Evolutionary conservation across 2,888 invertebrate species (phyloP).

Genomic region (Eudemis profundana): DNA sequence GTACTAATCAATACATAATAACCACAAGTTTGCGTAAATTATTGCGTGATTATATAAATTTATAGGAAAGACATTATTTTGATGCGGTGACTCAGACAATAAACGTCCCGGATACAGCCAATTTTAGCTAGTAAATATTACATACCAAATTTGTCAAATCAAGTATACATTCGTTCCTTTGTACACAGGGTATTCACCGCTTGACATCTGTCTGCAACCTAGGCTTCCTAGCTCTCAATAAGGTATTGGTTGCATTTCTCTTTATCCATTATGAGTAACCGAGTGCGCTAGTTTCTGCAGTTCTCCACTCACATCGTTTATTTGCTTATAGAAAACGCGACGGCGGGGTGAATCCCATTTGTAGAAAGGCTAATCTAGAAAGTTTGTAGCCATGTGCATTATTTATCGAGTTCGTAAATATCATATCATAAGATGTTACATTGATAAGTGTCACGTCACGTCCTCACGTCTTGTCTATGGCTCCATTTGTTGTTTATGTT

Average conservation of each 20-base stretch:
- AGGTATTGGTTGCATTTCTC: conserved; percentile 64
- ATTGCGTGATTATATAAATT: no score
- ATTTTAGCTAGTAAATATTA: neutral
- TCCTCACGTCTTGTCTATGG: no score
- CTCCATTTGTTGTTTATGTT: no score
- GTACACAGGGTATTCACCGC: conserved; percentile 54
- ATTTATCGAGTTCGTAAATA: no score
- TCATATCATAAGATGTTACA: no score
- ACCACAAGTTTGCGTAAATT: no score
- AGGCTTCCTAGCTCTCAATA: conserved; percentile 60
- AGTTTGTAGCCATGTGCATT: neutral
- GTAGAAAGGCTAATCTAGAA: neutral
- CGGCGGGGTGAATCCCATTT: conserved; percentile 13
- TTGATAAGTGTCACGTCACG: no score
- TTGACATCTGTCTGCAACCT: conserved; percentile 56
- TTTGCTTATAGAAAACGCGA: conserved; percentile 3
- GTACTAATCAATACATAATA: no score
- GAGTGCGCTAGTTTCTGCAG: conserved; percentile 55
- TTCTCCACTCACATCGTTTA: conserved; percentile 43
- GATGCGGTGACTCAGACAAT: no score
- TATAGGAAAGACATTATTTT: neutral
- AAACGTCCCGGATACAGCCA: no score
- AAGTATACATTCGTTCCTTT: conserved; percentile 42
- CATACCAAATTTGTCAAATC: neutral
- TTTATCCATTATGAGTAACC: conserved; percentile 51